These are phyloP conservation scores for Phrixothrix hirtus DNA, from an alignment of 2,888 invertebrate species.

Conservation along the genomic window DNA sequence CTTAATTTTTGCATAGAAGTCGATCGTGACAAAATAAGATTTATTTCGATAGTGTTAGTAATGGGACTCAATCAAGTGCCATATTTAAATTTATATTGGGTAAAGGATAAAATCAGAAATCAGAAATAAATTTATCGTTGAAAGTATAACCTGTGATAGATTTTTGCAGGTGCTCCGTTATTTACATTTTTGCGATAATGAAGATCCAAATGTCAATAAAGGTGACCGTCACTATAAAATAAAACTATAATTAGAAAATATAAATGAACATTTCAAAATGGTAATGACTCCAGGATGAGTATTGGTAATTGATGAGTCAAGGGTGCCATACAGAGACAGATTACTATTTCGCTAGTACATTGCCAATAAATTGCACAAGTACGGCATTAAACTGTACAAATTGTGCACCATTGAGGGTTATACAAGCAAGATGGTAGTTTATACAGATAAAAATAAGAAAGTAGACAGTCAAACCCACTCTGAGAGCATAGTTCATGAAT, in stretches of 20 bases:
- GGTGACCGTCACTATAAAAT: not conserved
- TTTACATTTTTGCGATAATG: not conserved
- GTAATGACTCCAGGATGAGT: not conserved
- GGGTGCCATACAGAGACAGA: too few species aligned
- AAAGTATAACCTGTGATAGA: not conserved
- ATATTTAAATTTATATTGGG: not conserved
- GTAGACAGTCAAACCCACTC: not conserved
- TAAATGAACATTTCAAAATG: not conserved
- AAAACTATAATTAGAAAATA: too few species aligned
- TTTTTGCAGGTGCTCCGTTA: not conserved
- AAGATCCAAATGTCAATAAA: not conserved
- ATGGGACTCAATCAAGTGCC: not conserved
- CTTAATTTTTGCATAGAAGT: too few species aligned
- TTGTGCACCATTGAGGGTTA: not conserved
- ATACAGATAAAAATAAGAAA: not conserved
- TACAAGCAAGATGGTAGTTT: not conserved
- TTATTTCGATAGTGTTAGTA: not conserved
- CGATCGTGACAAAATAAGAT: too few species aligned
- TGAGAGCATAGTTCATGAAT: not conserved
- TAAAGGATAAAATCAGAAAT: not conserved
- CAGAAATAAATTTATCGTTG: not conserved
- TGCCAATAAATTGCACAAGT: not conserved
- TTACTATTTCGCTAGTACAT: not conserved
- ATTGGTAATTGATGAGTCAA: not conserved
- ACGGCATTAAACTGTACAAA: not conserved